Evolutionary conservation across 2,113 vertebrate species (phyloP), one percentile per base, ranked within the genome.

Genomic region (Albula glossodonta): DNA sequence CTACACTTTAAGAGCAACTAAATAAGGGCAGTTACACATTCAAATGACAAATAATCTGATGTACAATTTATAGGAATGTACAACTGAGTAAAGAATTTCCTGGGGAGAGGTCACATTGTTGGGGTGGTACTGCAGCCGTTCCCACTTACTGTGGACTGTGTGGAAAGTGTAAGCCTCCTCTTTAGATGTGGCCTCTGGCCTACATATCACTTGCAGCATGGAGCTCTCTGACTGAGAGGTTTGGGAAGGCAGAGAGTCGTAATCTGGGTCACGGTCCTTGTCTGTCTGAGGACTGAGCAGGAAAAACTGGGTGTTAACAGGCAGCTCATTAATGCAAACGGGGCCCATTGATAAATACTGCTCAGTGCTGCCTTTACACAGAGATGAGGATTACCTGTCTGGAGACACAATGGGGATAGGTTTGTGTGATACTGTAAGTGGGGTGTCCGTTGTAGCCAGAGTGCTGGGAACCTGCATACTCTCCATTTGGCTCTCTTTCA

Each of bases 121-220:
- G n/a, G 31, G 70, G 70, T 74, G 22, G 6, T 56, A 1, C 6
- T 31, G 22, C n/a, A 31, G n/a, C 12, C 22, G 50, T 70, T 31
- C 41, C n/a, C 53, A 91, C 94, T 94, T 87, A 96, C 95, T 93
- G 92, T 96, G 95, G 0, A 96, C 94, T 41, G 95, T 96, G 53
- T 96, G 95, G 85, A 96, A 96, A 82, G 95, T 96, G 87, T 95
- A 96, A 11, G 92, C 95, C 1, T 96, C 95, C 87, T 96, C 95
- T 89, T 96, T 96, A 86, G 91, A 95, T 25, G 97, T 98, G 0
- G 97, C 97, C 84, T 99, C 97, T 12, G 98, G 97, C 91, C 97
- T 96, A 88, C 97, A 99, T 94, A 99, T 97, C 91, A 99, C 97
- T 96, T 99, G 97, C 91, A 99, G 92, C 94, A 99, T 96, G 80